Base-by-base conservation (phyloP, 2,888 invertebrate species). In the Pristionchus maxplancki region DNA sequence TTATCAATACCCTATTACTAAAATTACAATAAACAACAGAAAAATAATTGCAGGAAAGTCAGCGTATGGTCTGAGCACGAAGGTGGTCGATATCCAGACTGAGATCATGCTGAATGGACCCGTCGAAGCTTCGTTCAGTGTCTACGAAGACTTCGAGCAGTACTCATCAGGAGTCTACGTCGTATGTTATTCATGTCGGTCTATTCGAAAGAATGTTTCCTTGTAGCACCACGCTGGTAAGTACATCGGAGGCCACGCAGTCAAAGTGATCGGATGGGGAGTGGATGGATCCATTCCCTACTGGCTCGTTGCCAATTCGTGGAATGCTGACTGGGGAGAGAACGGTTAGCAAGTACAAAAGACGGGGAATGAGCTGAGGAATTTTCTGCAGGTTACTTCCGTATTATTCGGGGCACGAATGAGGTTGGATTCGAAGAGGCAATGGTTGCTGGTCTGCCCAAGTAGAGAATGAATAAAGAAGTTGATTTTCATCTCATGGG, bases 191-290 rank as follows among this genome's bases (percentile, higher is more conserved):
- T 17, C 24, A 17, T 15, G 20, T 44, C 13, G 17, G n/a, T 34
- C 53, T 31, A 31, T 8, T 28, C 48, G 1, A 17, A 34, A 20
- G 15, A n/a, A 50, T n/a, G n/a, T n/a, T n/a, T n/a, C n/a, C n/a
- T n/a, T n/a, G n/a, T n/a, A 96, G 93, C 97, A 97, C 95, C 96
- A 96, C 0, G 95, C 96, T 90, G 97, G 97, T 8, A 95, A 96
- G 20, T 90, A 90, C 5, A 95, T 97, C 6, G 97, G 97, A 67
- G 97, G 97, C 0, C 97, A 97, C 95, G 97, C 97, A 58, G 96
- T 97, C 89, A 97, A 97, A 94, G 97, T 97, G 87, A 95, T 97
- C 84, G 97, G 98, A 37, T 98, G 97, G 97, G 97, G 98, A 81
- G 93, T 92, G 62, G 96, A 96, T 85, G 96, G 96, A 20, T 96